A percentile compares a stretch with the other conserved stretches of the same genome.
Evolutionary conservation across 2,113 vertebrate genomes (phyloP).

Genomic region (Phaethornis superciliosus): DNA sequence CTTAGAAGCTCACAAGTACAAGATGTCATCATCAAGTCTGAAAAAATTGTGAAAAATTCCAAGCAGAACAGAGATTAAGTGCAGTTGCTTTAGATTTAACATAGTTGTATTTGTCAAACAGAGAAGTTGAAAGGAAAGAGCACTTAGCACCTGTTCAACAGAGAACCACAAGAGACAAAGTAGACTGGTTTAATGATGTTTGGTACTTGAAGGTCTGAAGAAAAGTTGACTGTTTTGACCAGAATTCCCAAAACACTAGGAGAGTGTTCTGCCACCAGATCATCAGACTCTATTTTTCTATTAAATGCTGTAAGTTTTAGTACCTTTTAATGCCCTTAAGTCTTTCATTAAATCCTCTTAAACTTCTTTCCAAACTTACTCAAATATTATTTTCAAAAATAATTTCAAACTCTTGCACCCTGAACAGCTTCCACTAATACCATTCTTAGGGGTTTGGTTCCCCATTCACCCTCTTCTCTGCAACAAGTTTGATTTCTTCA

Average conservation of each 20-base stretch:
- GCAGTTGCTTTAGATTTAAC: background rate
- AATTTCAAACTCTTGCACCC: background rate
- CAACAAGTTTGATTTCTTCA: background rate
- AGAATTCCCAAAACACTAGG: background rate
- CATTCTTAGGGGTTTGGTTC: background rate
- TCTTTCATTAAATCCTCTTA: background rate
- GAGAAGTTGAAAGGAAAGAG: background rate
- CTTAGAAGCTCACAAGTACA: background rate
- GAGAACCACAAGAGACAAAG: background rate
- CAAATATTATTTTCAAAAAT: background rate
- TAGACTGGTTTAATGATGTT: background rate
- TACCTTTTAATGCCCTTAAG: background rate
- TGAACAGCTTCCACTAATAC: background rate
- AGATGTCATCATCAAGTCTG: background rate
- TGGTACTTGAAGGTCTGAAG: background rate
- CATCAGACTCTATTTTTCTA: background rate
- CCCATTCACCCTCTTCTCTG: background rate
- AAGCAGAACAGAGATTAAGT: background rate
- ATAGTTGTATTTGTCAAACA: background rate
- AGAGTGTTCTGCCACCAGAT: background rate
- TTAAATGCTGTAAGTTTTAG: background rate
- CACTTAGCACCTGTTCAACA: background rate
- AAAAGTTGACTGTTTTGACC: background rate
- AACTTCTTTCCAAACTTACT: background rate
- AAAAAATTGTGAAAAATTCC: background rate